These are phyloP conservation scores for Trypoxylus dichotomus DNA, from an alignment of 1,140 invertebrate genomes.

Conservation along the genomic window DNA sequence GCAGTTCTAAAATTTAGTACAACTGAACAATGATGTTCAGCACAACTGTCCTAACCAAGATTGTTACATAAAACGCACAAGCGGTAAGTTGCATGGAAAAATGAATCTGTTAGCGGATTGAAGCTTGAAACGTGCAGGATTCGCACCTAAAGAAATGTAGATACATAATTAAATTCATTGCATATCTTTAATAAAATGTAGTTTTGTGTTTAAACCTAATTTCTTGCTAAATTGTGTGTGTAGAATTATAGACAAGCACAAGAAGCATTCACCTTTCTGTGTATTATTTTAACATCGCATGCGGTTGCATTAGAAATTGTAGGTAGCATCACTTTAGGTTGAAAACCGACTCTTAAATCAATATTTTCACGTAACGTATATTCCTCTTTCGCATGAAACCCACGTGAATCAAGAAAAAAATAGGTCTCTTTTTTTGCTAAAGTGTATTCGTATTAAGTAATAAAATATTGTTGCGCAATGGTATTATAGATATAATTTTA, in stretches of 20 bases:
- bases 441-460: too few relatives aligned
- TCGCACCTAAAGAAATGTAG: not conserved
- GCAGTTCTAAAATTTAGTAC: not conserved
- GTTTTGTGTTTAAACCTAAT: not conserved
- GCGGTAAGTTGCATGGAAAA: not conserved
- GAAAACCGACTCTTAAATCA: not conserved
- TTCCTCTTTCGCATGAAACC: not conserved
- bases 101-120: not conserved
- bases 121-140: not conserved
- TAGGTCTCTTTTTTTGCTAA: too few relatives aligned
- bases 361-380: not conserved
- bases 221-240: not conserved
- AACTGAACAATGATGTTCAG: not conserved
- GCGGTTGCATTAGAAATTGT: not conserved
- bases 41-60: not conserved
- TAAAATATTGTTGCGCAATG: too few relatives aligned
- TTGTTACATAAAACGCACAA: not conserved
- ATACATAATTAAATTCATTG: not conserved
- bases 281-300: not conserved
- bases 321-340: not conserved
- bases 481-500: too few relatives aligned
- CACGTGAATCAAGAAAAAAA: too few relatives aligned
- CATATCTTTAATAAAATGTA: too few relatives aligned
- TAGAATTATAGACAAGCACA: not conserved
- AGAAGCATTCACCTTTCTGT: not conserved